Evolutionary conservation across 2,888 invertebrate species (phyloP), one percentile per base, ranked within the genome.

Genomic region (Camptogramma bilineatum): DNA sequence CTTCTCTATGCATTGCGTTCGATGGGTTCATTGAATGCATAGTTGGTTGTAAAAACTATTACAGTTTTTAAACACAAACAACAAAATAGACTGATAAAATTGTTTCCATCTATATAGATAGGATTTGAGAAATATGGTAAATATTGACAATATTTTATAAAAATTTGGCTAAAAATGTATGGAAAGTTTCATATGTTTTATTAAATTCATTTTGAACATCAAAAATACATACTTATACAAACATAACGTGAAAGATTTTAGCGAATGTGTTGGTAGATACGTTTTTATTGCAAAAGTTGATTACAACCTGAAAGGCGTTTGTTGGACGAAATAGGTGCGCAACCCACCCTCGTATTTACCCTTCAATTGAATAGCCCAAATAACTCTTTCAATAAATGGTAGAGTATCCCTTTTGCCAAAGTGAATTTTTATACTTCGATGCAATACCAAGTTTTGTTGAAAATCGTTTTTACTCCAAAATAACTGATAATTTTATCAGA

Each of bases 1-100:
- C 67, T 80, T 78, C 67, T 73, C 72, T 81, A 80, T 82, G 79
- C 84, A 83, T 82, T 77, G 76, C 75, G 55, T 77, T 78, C 69
- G 67, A 77, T 73, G 67, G 46, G 67, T 69, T 74, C 71, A 73
- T 52, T 62, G 62, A 64, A 66, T 65, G 19, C 51, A 51, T 21
- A 51, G 31, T 52, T 44, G 50, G 47, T 52, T 42, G 54, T n/a
- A 42, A 51, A 46, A 56, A 39, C 7, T 16, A 42, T 17, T 16
- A 17, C 42, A 16, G 1, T 39, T 2, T 44, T 44, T 44, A 16
- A 4, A 39, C 9, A 31, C 31, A 9, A 9, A 9, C 0, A 4
- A 28, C 28, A 5, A 8, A 8, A 21, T 28, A 8, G 7, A 28
- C 28, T 28, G 0, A 28, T 28, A 4, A 8, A 28, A 7, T 28